Percentiles rank a stretch among this genome's conserved stretches.
phyloP scores from a whole-genome alignment of 2,113 vertebrate species.

The Mormyrus iriodes region DNA sequence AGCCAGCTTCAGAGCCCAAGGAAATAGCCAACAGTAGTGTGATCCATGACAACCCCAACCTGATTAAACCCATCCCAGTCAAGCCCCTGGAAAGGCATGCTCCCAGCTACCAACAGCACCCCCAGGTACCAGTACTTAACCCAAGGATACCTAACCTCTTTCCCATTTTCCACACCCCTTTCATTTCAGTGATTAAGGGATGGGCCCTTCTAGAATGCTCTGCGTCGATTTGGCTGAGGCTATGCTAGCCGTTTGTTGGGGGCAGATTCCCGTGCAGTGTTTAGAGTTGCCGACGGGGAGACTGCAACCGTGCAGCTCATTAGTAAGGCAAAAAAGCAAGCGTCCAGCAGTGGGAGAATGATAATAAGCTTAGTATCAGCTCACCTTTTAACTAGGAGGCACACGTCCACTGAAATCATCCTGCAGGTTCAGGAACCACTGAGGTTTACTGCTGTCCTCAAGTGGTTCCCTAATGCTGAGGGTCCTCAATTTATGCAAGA shows the following conservation, averaged over 20 bases:
- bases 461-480: neutral
- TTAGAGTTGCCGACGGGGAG: neutral
- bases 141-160: neutral
- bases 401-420: neutral
- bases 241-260: neutral
- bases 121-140: conserved; percentile 39
- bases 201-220: neutral
- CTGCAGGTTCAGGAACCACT: neutral
- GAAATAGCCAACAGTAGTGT: conserved; percentile 81
- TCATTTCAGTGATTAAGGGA: neutral
- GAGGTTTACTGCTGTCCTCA: neutral
- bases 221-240: neutral
- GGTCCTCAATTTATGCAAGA: neutral
- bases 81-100: conserved; percentile 65
- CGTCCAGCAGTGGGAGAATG: neutral
- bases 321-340: neutral
- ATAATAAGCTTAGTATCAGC: neutral
- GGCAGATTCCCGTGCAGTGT: no score
- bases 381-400: neutral
- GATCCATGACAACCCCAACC: conserved; percentile 78
- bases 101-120: conserved; percentile 18
- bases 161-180: neutral
- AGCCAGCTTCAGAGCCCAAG: conserved; percentile 83
- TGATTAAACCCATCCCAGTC: conserved; percentile 93
- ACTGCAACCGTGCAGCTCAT: neutral